A percentile compares a stretch with the other conserved stretches of the same genome.
These are phyloP conservation scores for Echinometra lucunter DNA, from an alignment of 53 echinoderm and acorn worm species.

Conservation along the genomic window DNA sequence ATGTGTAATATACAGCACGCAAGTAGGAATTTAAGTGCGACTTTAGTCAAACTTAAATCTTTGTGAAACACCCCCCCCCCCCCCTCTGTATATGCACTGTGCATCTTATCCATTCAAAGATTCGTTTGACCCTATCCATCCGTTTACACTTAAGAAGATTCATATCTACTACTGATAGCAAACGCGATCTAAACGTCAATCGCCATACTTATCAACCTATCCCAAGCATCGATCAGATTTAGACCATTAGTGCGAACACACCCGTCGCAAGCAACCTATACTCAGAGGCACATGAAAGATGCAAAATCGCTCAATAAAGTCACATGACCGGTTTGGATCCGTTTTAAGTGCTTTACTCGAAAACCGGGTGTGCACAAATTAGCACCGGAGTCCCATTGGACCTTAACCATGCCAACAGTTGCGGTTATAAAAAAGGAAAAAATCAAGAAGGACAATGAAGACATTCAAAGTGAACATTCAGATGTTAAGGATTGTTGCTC, in stretches of 20 bases:
- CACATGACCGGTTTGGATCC: not conserved
- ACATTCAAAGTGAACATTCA: too few relatives aligned
- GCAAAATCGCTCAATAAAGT: constrained; percentile 15
- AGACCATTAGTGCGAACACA: not conserved
- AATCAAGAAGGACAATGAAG: not conserved
- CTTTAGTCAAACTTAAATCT: too few relatives aligned
- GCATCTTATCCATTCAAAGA: not conserved
- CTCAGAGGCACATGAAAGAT: not conserved
- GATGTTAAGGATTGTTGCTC: not conserved
- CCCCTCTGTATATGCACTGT: too few relatives aligned
- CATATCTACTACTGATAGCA: not conserved
- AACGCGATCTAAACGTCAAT: not conserved
- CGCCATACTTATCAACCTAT: not conserved
- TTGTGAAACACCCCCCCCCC: too few relatives aligned
- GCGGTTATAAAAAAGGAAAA: not conserved
- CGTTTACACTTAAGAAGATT: not conserved
- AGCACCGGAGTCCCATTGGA: not conserved
- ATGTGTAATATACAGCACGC: too few relatives aligned
- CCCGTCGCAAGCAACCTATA: not conserved
- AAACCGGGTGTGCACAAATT: not conserved
- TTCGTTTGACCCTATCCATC: not conserved
- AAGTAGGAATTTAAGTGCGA: too few relatives aligned
- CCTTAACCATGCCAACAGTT: not conserved
- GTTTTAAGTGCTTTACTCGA: not conserved
- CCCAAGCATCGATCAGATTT: not conserved